Percentiles rank a stretch among this genome's conserved stretches.
These are phyloP conservation scores for Hypsibius dujardini DNA, from an alignment of 1,140 invertebrate genomes.

Conservation along the genomic window DNA sequence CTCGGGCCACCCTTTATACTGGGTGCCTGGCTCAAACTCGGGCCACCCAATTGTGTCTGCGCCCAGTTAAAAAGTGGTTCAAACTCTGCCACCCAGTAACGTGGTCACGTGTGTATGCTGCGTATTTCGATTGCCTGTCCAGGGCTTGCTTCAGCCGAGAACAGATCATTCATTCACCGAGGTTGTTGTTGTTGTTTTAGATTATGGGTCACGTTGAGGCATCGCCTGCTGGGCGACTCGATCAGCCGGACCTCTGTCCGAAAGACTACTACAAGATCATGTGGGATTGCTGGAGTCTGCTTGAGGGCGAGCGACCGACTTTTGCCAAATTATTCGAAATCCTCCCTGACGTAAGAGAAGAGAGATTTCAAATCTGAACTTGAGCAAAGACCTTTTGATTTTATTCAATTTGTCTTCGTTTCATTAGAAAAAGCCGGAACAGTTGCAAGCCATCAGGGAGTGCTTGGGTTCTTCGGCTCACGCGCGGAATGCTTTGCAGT, in stretches of 20 bases:
- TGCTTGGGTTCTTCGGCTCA: conserved; percentile 26
- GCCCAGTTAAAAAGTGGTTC: neutral
- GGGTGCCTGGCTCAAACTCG: too few relatives aligned
- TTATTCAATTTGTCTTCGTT: conserved; percentile 18
- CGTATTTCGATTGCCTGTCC: too few relatives aligned
- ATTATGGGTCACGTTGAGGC: conserved; percentile 88
- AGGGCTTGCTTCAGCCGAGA: too few relatives aligned
- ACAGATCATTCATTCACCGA: too few relatives aligned
- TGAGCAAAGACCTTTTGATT: too few relatives aligned
- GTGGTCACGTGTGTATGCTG: too few relatives aligned
- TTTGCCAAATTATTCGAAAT: conserved; percentile 64
- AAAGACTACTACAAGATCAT: conserved; percentile 78
- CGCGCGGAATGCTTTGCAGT: conserved; percentile 52
- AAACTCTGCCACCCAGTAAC: too few relatives aligned
- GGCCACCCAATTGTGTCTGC: too few relatives aligned
- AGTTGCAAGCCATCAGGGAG: conserved; percentile 57
- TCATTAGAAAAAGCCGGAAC: conserved; percentile 57
- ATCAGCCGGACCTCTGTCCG: conserved; percentile 83
- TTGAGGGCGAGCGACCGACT: conserved; percentile 65
- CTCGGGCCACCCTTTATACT: too few relatives aligned
- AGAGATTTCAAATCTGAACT: too few relatives aligned
- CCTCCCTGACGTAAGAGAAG: conserved; percentile 48
- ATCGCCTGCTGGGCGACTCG: conserved; percentile 60
- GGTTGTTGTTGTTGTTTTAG: conserved; percentile 36
- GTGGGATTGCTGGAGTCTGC: conserved; percentile 86